Conservation (phyloP, 2,797 vertebrate species). For the Sorex maritimensis region DNA sequence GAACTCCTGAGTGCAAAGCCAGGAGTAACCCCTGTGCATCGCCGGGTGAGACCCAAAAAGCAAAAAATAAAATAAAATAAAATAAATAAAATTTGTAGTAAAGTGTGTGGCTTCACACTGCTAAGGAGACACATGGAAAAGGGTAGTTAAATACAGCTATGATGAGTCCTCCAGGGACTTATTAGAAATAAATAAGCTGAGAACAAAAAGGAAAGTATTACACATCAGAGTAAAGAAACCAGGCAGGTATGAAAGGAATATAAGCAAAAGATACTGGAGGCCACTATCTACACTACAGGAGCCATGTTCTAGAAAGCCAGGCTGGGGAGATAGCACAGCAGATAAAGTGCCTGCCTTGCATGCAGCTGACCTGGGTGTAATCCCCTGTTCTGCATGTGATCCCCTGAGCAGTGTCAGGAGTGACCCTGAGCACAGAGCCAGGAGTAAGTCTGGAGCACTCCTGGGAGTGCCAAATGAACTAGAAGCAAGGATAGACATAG, state of each 20-base stretch:
- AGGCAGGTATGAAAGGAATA: background rate
- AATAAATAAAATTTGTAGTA: background rate
- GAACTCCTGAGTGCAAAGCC: too few relatives aligned
- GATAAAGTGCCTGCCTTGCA: too few relatives aligned
- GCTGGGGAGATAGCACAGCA: too few relatives aligned
- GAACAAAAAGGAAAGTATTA: slow-evolving; percentile 13
- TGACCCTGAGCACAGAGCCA: too few relatives aligned
- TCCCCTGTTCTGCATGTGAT: too few relatives aligned
- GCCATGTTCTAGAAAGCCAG: background rate
- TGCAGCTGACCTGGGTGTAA: too few relatives aligned
- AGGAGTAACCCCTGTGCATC: too few relatives aligned
- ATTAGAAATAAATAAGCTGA: background rate
- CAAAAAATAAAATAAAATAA: too few relatives aligned
- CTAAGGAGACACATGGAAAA: slow-evolving; percentile 26
- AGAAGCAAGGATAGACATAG: background rate
- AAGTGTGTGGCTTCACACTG: background rate
- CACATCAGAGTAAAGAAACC: background rate
- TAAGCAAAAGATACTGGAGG: background rate
- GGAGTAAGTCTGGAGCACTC: too few relatives aligned
- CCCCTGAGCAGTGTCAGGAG: too few relatives aligned
- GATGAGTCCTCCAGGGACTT: background rate
- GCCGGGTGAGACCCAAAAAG: too few relatives aligned
- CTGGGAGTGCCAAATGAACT: too few relatives aligned
- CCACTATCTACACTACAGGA: background rate
- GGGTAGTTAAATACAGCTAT: background rate